Percentiles rank a stretch among this genome's conserved stretches.
Evolutionary conservation across 2,113 vertebrate species (phyloP).

Genomic region (Hydrochoerus hydrochaeris): DNA sequence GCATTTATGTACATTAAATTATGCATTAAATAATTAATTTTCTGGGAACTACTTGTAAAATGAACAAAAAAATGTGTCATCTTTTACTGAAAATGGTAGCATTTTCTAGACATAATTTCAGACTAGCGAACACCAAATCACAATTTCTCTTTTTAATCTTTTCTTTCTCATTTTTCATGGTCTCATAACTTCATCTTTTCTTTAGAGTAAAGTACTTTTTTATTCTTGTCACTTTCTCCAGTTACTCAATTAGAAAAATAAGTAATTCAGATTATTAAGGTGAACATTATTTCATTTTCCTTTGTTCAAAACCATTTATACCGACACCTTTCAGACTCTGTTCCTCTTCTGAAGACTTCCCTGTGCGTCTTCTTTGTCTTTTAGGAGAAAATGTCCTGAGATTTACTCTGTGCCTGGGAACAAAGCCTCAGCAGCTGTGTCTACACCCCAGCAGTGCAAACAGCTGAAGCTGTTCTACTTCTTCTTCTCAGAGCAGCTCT

Average conservation of each 20-base stretch:
- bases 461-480: conserved; percentile 58
- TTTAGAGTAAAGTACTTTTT: conserved; percentile 41
- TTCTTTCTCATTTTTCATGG: neutral
- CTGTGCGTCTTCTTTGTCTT: conserved; percentile 79
- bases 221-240: conserved; percentile 4
- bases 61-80: neutral
- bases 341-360: conserved; percentile 76
- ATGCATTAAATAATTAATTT: conserved; percentile 61
- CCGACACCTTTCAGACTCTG: conserved; percentile 80
- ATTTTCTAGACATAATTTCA: conserved; percentile 47
- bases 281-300: conserved; percentile 78
- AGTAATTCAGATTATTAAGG: conserved; percentile 66
- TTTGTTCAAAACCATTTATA: conserved; percentile 80
- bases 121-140: neutral
- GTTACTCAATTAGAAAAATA: conserved; percentile 71
- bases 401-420: conserved; percentile 75
- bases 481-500: neutral
- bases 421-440: conserved; percentile 76
- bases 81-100: conserved; percentile 56
- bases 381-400: conserved; percentile 72
- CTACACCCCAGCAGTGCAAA: conserved; percentile 70
- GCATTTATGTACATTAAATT: neutral
- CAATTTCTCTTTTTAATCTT: neutral
- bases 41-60: conserved; percentile 52
- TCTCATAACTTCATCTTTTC: conserved; percentile 41